phyloP scores from a whole-genome alignment of 2,888 invertebrate species.

The Cacoxenus indagator region DNA sequence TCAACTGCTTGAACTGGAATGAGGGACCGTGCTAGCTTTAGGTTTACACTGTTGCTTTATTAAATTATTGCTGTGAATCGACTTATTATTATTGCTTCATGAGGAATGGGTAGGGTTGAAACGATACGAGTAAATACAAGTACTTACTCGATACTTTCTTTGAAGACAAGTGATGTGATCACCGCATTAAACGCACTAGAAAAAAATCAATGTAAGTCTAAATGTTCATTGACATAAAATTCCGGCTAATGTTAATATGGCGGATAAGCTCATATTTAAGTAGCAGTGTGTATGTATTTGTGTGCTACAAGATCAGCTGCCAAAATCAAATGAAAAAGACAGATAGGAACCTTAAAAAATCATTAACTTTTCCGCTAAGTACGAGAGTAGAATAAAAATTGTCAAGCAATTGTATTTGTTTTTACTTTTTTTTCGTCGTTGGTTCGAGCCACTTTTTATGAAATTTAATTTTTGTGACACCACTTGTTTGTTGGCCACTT shows the following conservation, averaged over 20 bases:
- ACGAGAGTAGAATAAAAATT: neutral
- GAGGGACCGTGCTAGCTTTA: no score
- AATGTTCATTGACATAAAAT: constrained; percentile 10
- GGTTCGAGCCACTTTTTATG: neutral
- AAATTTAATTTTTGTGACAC: constrained; percentile 10
- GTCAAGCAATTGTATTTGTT: neutral
- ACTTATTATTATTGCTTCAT: no score
- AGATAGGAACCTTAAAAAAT: constrained; percentile 25
- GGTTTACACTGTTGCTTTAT: no score
- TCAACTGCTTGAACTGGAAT: no score
- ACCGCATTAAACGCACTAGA: neutral
- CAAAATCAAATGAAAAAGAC: constrained; percentile 24
- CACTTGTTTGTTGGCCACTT: constrained; percentile 56
- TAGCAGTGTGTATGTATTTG: constrained; percentile 4
- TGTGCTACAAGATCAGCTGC: constrained; percentile 30
- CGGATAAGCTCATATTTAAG: constrained; percentile 5
- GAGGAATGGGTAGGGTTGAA: no score
- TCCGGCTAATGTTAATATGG: constrained; percentile 39
- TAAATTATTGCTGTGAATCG: no score
- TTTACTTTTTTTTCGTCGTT: neutral
- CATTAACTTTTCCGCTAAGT: constrained; percentile 48
- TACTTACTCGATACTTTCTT: no score
- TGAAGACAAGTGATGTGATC: no score
- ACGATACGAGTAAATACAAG: no score
- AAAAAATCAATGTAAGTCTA: neutral